Percentiles rank a stretch among this genome's conserved stretches.
These are phyloP conservation scores for Anhinga rufa DNA, from an alignment of 2,113 vertebrate species.

Conservation along the genomic window DNA sequence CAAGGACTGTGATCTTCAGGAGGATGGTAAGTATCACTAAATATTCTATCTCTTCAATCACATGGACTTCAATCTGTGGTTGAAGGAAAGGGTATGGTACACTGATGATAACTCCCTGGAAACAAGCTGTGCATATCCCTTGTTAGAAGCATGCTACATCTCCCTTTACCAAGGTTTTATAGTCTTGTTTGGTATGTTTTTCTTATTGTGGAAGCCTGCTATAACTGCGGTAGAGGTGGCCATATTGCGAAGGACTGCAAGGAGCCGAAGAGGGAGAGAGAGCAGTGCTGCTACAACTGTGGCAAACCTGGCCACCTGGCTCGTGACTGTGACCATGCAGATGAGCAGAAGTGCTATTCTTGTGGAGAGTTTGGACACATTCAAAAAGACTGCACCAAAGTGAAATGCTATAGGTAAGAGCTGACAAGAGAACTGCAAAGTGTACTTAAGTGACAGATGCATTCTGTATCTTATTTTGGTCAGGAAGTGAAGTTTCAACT, in stretches of 20 bases:
- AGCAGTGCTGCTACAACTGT: constrained; percentile 98
- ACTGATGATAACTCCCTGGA: neutral
- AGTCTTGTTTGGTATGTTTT: constrained; percentile 72
- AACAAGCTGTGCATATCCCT: neutral
- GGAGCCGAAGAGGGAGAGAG: constrained; percentile 95
- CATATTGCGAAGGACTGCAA: constrained; percentile 99
- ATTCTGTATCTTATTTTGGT: neutral
- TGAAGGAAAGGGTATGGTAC: neutral
- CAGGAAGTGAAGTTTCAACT: neutral
- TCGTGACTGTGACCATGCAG: constrained; percentile 94
- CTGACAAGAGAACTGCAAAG: neutral
- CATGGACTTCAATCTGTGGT: neutral
- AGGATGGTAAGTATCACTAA: constrained; percentile 89
- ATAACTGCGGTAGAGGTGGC: constrained; percentile 97
- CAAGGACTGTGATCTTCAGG: constrained; percentile 96
- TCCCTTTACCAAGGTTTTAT: constrained; percentile 56
- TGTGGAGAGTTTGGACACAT: constrained; percentile 98
- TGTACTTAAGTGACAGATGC: fast-evolving
- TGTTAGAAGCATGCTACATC: neutral
- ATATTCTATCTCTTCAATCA: neutral
- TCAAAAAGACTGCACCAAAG: constrained; percentile 98
- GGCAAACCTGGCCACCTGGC: constrained; percentile 97
- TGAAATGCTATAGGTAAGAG: constrained; percentile 96
- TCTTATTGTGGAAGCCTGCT: constrained; percentile 89
- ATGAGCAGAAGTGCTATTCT: constrained; percentile 99